phyloP scores from a whole-genome alignment of 2,113 vertebrate genomes.

The Mirza zaza region DNA sequence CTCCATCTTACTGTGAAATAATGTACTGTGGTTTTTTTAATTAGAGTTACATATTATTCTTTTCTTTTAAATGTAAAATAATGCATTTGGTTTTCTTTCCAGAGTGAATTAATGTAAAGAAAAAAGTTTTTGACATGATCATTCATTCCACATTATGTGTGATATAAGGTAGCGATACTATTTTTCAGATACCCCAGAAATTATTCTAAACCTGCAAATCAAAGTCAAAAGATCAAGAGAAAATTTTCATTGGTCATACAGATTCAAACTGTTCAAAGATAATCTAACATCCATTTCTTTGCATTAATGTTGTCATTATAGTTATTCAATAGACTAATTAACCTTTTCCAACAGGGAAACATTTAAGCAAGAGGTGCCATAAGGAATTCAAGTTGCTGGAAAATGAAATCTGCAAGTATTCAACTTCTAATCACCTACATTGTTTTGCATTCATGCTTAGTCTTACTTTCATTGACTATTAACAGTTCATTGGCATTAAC shows the following conservation, averaged over 20 bases:
- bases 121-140: background rate
- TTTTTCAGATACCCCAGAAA: constrained; percentile 41
- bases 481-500: constrained; percentile 23
- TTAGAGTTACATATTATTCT: background rate
- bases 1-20: background rate
- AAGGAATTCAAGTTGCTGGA: constrained; percentile 91
- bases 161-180: background rate
- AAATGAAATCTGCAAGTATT: constrained; percentile 95
- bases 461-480: constrained; percentile 84
- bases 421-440: constrained; percentile 78
- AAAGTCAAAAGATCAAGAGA: background rate
- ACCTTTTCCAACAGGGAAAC: constrained; percentile 93
- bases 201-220: background rate
- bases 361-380: constrained; percentile 95
- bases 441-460: constrained; percentile 53
- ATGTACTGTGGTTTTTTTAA: background rate
- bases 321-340: constrained; percentile 80
- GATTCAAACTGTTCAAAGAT: background rate
- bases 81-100: constrained; percentile 44
- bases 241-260: background rate
- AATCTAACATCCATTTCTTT: constrained; percentile 53
- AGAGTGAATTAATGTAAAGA: constrained; percentile 27
- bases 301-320: background rate
- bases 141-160: background rate
- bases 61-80: constrained; percentile 27